Evolutionary conservation across 2,888 invertebrate genomes (phyloP), one percentile per base, ranked within the genome.

Genomic region (Chelonus formosanus): DNA sequence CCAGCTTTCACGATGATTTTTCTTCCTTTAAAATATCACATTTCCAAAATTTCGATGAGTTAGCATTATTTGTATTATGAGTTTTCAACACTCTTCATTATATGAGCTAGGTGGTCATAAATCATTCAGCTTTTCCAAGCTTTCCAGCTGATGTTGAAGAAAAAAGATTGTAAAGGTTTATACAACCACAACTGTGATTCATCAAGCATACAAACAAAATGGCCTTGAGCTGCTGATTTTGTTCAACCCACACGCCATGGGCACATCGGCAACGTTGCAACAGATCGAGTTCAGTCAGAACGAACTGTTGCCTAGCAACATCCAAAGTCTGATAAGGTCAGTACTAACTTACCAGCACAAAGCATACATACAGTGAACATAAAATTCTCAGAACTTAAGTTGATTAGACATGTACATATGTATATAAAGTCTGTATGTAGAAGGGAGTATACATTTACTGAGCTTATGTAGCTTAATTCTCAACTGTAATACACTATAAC

Each of bases 241-340:
- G 60, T 56, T 66, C 52, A 8, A 61, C 44, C 57, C 34, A 40
- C 31, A 55, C 40, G 32, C 10, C 43, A 54, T 50, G 52, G 8
- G 8, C 52, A 63, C 47, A 67, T 65, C 68, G 73, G 73, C 73
- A 73, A 73, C 73, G 67, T 66, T 70, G 73, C 71, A 71, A 65
- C 65, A 60, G 71, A 65, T 65, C 67, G 71, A 71, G 70, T 69
- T 71, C 71, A 71, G 71, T 61, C 67, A 57, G 62, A 56, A 57
- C 61, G 59, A 50, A 54, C 57, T 44, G 67, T 66, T 61, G 66
- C 61, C 36, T 70, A 67, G 73, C 71, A 71, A 73, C 71, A 69
- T 63, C 67, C 73, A 69, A 70, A 73, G 68, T 68, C 70, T 67
- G 65, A 63, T 69, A 67, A 71, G 73, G 73, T 73, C 73, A 73